Base-by-base conservation (phyloP, 2,797 vertebrate genomes). In the Tapera naevia region DNA sequence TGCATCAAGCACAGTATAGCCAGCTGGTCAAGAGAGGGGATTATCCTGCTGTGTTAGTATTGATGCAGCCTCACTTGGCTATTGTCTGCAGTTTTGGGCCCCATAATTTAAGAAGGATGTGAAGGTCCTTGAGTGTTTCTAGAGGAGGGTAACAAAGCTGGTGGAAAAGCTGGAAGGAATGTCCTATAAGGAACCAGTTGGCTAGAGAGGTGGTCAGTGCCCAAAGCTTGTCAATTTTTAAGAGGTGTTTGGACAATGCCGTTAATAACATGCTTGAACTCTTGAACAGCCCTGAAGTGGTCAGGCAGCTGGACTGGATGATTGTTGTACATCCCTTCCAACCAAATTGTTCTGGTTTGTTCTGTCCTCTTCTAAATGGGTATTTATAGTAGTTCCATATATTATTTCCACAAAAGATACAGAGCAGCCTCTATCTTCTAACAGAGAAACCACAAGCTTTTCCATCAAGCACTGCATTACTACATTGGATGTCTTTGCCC, bases 1-100 rank as follows among this genome's bases (percentile, higher is more conserved):
- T 7, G 17, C 13, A 8, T 25, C 54, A 73, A 18, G 62, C 17
- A 19, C 37, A 56, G 57, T 41, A 24, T 8, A 27, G n/a, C 28
- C 17, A 61, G 23, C 3, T 0, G 2, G 35, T 10, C 57, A 62
- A 16, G 32, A 27, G 28, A 51, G 35, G 58, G 10, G 45, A 7
- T 13, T 21, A 4, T 51, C 23, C 35, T 0, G 2, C 23, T 41
- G 35, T 17, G n/a, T 33, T 41, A 16, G 58, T 0, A 1, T 7
- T 51, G 13, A 8, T 22, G 58, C 2, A 1, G 17, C 23, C 21
- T 60, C 45, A 45, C 23, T 28, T 6, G 27, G 66, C 15, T 5
- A 2, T 25, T 7, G 11, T 27, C 17, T 32, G 18, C 46, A 13
- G 18, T 35, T 56, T 19, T 23, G 53, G 27, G 35, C 9, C 17